Percentiles rank a stretch among this genome's conserved stretches.
These are phyloP conservation scores for Pteropus rufus DNA, from an alignment of 2,797 vertebrate species.

Conservation along the genomic window DNA sequence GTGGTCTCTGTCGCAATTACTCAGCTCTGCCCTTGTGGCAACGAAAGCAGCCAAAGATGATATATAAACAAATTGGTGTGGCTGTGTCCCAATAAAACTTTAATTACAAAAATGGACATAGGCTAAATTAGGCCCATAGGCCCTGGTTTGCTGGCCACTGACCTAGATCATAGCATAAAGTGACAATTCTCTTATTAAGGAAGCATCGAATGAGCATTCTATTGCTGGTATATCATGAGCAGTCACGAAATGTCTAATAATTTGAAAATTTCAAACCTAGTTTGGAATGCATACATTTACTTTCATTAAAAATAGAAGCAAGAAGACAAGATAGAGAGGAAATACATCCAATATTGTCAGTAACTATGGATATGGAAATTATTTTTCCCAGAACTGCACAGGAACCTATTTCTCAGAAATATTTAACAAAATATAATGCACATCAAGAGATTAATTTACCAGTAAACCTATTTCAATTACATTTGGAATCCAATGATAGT, in stretches of 20 bases:
- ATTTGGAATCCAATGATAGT: not conserved
- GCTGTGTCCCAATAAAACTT: slow-evolving; percentile 5
- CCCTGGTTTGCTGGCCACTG: not conserved
- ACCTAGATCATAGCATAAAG: not conserved
- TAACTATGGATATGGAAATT: not conserved
- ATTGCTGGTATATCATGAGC: not conserved
- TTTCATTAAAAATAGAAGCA: not conserved
- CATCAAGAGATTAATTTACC: not conserved
- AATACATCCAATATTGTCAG: not conserved
- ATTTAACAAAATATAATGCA: not conserved
- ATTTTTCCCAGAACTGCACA: not conserved
- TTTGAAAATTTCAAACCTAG: not conserved
- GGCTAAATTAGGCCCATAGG: not conserved
- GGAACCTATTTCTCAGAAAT: not conserved
- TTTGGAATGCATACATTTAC: not conserved
- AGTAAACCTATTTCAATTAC: not conserved
- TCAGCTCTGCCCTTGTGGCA: not conserved
- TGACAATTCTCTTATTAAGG: not conserved
- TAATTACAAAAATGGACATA: not conserved
- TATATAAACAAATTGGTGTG: not conserved
- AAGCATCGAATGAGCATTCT: not conserved
- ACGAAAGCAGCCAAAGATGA: not conserved
- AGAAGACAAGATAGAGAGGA: not conserved
- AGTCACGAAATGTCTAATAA: not conserved
- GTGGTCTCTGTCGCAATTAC: not conserved